Evolutionary conservation across 2,888 invertebrate genomes (phyloP), one percentile per base, ranked within the genome.

Genomic region (Stratiomys singularior): DNA sequence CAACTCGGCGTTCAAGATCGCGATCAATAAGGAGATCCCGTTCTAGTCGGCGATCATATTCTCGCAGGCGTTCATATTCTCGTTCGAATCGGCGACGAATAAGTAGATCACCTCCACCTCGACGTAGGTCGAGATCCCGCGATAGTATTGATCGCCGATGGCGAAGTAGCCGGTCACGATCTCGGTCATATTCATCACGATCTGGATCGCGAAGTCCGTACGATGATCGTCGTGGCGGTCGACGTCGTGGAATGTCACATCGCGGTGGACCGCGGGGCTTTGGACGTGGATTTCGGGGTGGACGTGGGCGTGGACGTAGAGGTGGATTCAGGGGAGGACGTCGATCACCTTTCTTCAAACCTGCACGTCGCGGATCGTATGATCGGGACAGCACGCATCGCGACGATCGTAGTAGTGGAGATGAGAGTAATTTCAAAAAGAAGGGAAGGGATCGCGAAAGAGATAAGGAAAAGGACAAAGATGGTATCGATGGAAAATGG

Each of bases 231-330:
- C 74, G 77, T 56, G 78, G 78, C 3, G 52, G 58, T 7, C 28
- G 60, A 44, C 47, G 80, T 13, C 66, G 78, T 21, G 30, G 78
- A 30, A 27, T 46, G 25, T 37, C n/a, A 7, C n/a, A 37, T 37
- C 69, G 21, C 83, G 72, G 87, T 44, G 78, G 78, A 15, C 69
- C 77, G 7, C 77, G 60, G 15, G 74, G 74, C 13, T 64, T 90
- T 85, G 93, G 93, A 84, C 89, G 90, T 52, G 90, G 91, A 93
- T 0, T 94, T 58, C 66, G 80, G 1, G 80, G 78, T 5, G 46
- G 47, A 0, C 37, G 79, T 25, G 90, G 94, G 80, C 93, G 93
- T 89, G 88, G 88, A 84, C 89, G 90, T 52, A 89, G 91, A 74
- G 88, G 85, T 46, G 86, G 87, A 1, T 88, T 84, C 63, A 85